phyloP scores from a whole-genome alignment of 2,888 invertebrate species.

The Cremastinae sp. region DNA sequence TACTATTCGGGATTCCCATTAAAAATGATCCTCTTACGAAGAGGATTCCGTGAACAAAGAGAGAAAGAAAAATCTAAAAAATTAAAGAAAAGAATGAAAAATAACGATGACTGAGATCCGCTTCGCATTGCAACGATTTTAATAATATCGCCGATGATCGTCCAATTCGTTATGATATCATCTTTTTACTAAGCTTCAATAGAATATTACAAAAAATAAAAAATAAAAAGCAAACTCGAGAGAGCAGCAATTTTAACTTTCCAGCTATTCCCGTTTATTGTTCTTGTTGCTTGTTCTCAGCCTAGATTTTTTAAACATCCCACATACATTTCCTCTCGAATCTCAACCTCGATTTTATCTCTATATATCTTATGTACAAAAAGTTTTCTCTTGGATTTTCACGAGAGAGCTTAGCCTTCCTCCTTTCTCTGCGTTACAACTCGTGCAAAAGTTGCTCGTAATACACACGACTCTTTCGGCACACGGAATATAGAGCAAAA shows the following conservation, averaged over 20 bases:
- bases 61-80: no score
- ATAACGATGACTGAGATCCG: no score
- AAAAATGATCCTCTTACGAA: no score
- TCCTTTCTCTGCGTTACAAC: slow-evolving; percentile 1
- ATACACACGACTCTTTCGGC: slow-evolving; percentile 29
- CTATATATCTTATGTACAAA: slow-evolving; percentile 22
- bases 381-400: slow-evolving; percentile 15
- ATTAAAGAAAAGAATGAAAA: no score
- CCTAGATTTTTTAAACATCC: slow-evolving; percentile 12
- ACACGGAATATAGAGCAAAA: slow-evolving; percentile 15
- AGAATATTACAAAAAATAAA: no score
- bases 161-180: no score
- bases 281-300: not conserved
- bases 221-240: no score
- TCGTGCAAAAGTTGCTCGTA: slow-evolving; percentile 7
- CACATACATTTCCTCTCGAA: not conserved
- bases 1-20: no score
- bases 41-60: no score
- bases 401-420: slow-evolving; percentile 6
- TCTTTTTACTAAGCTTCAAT: no score
- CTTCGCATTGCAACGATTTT: no score
- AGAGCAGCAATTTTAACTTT: not conserved
- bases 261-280: slow-evolving; percentile 13
- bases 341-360: slow-evolving; percentile 21
- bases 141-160: no score